Percentiles rank a stretch among this genome's conserved stretches.
Evolutionary conservation across 2,888 invertebrate species (phyloP).

Genomic region (Calameuta filiformis): DNA sequence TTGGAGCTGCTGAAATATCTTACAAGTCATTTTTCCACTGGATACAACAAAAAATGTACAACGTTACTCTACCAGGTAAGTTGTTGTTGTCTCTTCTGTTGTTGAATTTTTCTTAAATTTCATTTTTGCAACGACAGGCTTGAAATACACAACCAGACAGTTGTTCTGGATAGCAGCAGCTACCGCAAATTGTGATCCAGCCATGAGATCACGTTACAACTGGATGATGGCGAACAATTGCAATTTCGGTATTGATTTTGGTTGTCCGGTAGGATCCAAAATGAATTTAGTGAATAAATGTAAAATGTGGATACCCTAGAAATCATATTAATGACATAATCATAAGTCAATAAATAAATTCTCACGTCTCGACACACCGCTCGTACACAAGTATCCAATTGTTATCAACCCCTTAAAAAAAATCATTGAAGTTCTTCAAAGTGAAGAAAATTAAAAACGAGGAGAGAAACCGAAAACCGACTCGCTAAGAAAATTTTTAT

Average conservation of each 20-base stretch:
- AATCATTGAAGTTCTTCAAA: not conserved
- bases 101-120: not conserved
- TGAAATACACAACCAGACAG: conserved; percentile 29
- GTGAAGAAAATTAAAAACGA: too few relatives aligned
- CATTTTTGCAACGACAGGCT: conserved; percentile 6
- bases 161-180: conserved; percentile 31
- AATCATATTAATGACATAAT: not conserved
- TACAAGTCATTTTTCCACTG: conserved; percentile 27
- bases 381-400: not conserved
- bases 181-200: conserved; percentile 27
- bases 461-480: not conserved
- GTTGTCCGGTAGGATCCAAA: conserved; percentile 23
- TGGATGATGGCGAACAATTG: conserved; percentile 27
- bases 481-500: not conserved
- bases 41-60: conserved; percentile 1
- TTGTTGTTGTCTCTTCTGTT: not conserved
- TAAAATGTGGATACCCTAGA: conserved; percentile 28
- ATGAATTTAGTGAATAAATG: conserved; percentile 28
- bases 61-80: conserved; percentile 24
- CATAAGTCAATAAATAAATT: not conserved
- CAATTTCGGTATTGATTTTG: conserved; percentile 28
- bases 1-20: conserved; percentile 31
- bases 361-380: not conserved
- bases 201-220: conserved; percentile 29
- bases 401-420: not conserved